Evolutionary conservation across 2,113 vertebrate genomes (phyloP).

Genomic region (Orycteropus afer): DNA sequence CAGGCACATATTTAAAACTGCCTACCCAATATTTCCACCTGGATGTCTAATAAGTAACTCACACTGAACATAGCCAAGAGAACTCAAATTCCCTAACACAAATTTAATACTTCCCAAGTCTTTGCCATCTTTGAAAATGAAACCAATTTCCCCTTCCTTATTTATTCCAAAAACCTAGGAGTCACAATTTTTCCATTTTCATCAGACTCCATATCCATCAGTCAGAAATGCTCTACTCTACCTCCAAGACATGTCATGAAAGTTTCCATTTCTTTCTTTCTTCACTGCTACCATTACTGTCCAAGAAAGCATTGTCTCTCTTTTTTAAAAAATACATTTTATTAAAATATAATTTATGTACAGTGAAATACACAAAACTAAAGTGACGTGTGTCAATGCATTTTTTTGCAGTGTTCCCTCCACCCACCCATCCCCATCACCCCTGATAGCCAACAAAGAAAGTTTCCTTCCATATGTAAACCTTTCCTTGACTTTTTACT

Average conservation of each 20-base stretch:
- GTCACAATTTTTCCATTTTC: not conserved
- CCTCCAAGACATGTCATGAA: not conserved
- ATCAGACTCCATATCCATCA: not conserved
- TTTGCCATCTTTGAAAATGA: not conserved
- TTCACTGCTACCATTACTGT: not conserved
- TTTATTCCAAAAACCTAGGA: not conserved
- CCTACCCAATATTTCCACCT: not conserved
- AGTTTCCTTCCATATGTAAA: no score
- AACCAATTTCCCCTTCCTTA: not conserved
- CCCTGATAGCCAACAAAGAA: no score
- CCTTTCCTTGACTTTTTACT: no score
- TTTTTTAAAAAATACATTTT: no score
- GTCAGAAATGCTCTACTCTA: not conserved
- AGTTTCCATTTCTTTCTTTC: not conserved
- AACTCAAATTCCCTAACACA: not conserved
- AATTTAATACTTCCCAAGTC: not conserved
- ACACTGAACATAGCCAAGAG: not conserved
- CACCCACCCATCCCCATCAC: no score
- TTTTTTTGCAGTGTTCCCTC: no score
- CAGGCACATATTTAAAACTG: not conserved
- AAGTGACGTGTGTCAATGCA: no score
- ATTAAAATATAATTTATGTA: no score
- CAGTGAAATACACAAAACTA: no score
- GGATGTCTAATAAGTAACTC: not conserved
- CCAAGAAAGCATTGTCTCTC: no score